Percentiles rank a stretch among this genome's conserved stretches.
phyloP scores from a whole-genome alignment of 2,797 vertebrate species.

The Australoheros facetus region DNA sequence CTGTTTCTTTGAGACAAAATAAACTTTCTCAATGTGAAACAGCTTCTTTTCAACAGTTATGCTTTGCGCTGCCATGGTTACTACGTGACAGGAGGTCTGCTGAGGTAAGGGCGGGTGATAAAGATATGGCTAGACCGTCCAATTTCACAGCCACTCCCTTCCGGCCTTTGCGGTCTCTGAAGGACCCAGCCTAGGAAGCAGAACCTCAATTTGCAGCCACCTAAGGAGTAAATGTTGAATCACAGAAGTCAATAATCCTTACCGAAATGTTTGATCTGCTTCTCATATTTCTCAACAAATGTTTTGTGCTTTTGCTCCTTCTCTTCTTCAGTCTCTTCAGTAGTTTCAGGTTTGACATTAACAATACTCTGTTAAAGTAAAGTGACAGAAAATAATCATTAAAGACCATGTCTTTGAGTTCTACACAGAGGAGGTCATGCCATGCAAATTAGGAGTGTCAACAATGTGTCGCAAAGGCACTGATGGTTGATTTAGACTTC shows the following conservation, averaged over 20 bases:
- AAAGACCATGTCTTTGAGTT: background rate
- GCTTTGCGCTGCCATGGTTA: too few species aligned
- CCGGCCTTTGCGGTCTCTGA: too few species aligned
- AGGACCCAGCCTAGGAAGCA: too few species aligned
- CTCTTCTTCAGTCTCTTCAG: slow-evolving; percentile 88
- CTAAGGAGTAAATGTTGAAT: background rate
- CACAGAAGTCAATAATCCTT: slow-evolving; percentile 19
- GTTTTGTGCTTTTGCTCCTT: slow-evolving; percentile 93
- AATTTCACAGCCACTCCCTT: too few species aligned
- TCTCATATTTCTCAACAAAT: slow-evolving; percentile 93
- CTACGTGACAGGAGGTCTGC: too few species aligned
- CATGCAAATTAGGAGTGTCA: background rate
- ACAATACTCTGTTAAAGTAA: slow-evolving; percentile 84
- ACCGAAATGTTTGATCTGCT: slow-evolving; percentile 95
- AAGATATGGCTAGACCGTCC: too few species aligned
- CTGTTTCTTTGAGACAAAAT: too few species aligned
- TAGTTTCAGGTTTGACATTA: slow-evolving; percentile 82
- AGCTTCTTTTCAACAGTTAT: too few species aligned
- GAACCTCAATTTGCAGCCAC: too few species aligned
- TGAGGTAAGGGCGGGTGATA: too few species aligned
- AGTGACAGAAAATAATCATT: slow-evolving; percentile 1
- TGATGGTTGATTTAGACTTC: background rate
- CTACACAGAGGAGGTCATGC: background rate
- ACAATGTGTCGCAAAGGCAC: background rate
- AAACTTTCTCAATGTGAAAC: too few species aligned